Percentiles rank a stretch among this genome's conserved stretches.
Conservation (phyloP, 2,888 invertebrate species). For the Syrphus vitripennis region DNA sequence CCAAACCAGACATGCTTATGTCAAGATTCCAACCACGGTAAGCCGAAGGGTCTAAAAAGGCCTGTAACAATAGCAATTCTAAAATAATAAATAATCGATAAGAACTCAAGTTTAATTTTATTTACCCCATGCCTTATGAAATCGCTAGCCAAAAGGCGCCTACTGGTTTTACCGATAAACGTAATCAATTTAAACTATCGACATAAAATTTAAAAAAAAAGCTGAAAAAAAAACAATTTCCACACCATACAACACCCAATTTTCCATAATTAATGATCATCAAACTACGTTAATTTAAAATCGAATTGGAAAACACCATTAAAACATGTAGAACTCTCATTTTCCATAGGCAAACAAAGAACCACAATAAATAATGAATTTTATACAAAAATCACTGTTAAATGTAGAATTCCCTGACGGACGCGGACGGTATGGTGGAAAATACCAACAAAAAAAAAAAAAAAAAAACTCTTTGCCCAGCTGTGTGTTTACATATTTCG, state of each 20-base stretch:
- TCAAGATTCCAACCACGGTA: no score
- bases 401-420: background rate
- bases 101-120: background rate
- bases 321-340: background rate
- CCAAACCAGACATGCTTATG: no score
- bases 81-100: no score
- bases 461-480: background rate
- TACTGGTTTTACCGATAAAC: background rate
- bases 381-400: background rate
- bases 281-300: background rate
- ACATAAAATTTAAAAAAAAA: background rate
- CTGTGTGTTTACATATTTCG: background rate
- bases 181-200: background rate
- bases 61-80: no score
- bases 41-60: no score
- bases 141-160: background rate
- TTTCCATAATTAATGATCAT: background rate
- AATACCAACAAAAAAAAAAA: no score
- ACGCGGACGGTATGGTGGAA: no score
- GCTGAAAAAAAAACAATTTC: background rate
- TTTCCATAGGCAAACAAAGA: background rate
- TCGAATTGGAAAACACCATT: background rate
- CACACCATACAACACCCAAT: background rate
- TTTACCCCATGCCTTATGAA: background rate
- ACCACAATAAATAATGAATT: background rate